Conservation (phyloP, 1,140 invertebrate species). For the Brachystomella parvula region DNA sequence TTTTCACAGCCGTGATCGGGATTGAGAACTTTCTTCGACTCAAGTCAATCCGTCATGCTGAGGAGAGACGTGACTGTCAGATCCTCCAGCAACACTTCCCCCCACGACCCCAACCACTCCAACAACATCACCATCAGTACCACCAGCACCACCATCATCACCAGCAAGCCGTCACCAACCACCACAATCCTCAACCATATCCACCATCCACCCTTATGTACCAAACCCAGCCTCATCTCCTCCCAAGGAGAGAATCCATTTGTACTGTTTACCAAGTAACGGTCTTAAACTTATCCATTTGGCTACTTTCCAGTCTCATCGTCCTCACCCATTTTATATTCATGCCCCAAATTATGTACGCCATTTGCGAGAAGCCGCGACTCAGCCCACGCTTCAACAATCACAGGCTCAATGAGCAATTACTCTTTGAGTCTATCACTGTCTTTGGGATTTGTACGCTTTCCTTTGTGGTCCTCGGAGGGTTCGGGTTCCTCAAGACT, state of each 20-base stretch:
- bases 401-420: constrained; percentile 16
- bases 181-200: not conserved
- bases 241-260: constrained; percentile 14
- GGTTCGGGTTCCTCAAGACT: constrained; percentile 36
- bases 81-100: not conserved
- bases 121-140: not conserved
- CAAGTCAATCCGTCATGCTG: constrained; percentile 23
- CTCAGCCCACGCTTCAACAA: not conserved
- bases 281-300: constrained; percentile 32
- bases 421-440: constrained; percentile 27
- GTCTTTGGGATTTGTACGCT: constrained; percentile 28
- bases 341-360: constrained; percentile 35
- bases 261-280: constrained; percentile 37
- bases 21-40: constrained; percentile 36
- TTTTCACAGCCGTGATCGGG: constrained; percentile 31
- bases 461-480: constrained; percentile 31
- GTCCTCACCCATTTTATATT: constrained; percentile 32
- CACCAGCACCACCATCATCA: constrained; percentile 6
- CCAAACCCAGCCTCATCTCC: not conserved
- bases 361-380: constrained; percentile 26
- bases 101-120: not conserved
- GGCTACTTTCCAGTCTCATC: constrained; percentile 30
- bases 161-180: not conserved
- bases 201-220: not conserved
- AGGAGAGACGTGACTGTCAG: constrained; percentile 22